Conservation (phyloP, 2,113 vertebrate genomes). For the Thunnus maccoyii region DNA sequence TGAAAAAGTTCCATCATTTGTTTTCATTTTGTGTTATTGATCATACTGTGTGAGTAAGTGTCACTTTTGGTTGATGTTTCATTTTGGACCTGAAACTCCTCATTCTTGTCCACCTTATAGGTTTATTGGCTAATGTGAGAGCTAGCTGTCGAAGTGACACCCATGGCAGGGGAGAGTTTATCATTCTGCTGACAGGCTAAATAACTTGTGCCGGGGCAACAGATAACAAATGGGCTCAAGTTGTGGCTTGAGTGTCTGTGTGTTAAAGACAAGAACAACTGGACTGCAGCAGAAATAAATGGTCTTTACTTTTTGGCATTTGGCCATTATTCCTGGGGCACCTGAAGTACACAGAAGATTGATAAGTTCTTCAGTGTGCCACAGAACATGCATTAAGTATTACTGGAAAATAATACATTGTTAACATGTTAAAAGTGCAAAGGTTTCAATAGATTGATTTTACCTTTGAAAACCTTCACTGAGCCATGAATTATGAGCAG, state of each 20-base stretch:
- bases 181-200: constrained; percentile 85
- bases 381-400: not conserved
- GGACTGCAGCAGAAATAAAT: constrained; percentile 64
- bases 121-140: constrained; percentile 71
- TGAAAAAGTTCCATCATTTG: constrained; percentile 14
- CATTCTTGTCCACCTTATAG: constrained; percentile 54
- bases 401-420: not conserved
- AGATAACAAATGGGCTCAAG: constrained; percentile 84
- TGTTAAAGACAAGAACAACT: constrained; percentile 83
- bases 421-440: not conserved
- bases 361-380: not conserved
- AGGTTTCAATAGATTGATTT: not conserved
- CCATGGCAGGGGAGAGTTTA: constrained; percentile 79
- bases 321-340: constrained; percentile 33
- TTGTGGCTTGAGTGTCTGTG: constrained; percentile 76
- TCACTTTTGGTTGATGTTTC: constrained; percentile 51
- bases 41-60: constrained; percentile 40
- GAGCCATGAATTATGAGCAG: not conserved
- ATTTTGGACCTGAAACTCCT: constrained; percentile 58
- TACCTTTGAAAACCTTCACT: not conserved
- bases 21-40: constrained; percentile 61
- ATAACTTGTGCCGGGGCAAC: constrained; percentile 82
- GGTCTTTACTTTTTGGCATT: constrained; percentile 47
- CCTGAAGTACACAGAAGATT: constrained; percentile 31
- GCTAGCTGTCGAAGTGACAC: constrained; percentile 71